phyloP scores from a whole-genome alignment of 64 coral and sea anemone genomes.

The Catalaphyllia jardinei region DNA sequence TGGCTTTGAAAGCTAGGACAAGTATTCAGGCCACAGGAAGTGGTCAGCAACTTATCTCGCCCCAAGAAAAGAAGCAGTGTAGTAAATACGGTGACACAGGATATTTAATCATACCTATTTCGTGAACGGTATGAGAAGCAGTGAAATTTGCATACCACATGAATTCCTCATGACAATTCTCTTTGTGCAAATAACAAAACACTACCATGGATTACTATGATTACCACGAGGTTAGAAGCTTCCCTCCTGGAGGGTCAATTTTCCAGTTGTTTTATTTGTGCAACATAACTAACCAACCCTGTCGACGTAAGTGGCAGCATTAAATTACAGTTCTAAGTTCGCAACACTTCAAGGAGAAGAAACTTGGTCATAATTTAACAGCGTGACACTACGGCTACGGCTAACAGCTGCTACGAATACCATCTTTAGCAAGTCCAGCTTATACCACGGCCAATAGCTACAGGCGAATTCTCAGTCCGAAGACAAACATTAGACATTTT shows the following conservation, averaged over 20 bases:
- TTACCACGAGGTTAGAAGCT: neutral
- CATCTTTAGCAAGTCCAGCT: neutral
- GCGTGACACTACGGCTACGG: too few species aligned
- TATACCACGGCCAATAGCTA: neutral
- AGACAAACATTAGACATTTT: too few species aligned
- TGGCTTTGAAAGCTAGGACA: too few species aligned
- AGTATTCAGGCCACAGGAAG: too few species aligned
- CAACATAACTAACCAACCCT: too few species aligned
- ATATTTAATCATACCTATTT: too few species aligned
- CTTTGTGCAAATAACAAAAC: neutral
- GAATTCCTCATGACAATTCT: neutral
- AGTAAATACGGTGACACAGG: too few species aligned
- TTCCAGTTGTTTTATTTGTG: neutral
- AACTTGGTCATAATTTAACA: neutral
- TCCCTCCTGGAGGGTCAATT: neutral
- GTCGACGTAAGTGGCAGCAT: neutral
- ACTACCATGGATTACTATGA: neutral
- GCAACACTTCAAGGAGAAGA: slow-evolving; percentile 26
- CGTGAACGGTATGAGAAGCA: too few species aligned
- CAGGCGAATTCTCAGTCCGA: too few species aligned
- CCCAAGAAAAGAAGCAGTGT: too few species aligned
- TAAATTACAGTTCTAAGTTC: slow-evolving; percentile 25
- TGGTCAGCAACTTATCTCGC: too few species aligned
- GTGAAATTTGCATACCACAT: neutral
- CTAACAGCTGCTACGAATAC: too few species aligned